Conservation (phyloP, 2,888 invertebrate genomes). For the Caenorhabditis wallacei region DNA sequence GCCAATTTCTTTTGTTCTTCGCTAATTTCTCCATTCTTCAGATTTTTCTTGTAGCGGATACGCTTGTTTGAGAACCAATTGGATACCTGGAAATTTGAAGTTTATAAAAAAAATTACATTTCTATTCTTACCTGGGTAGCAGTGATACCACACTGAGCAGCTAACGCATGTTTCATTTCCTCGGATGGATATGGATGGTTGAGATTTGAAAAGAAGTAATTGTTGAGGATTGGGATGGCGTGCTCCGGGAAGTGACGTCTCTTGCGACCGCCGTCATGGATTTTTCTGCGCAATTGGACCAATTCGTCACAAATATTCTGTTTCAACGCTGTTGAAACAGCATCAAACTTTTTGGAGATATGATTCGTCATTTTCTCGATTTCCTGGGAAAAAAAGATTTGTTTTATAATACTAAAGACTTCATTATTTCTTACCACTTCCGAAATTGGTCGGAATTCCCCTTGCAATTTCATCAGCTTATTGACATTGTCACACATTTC, state of each 20-base stretch:
- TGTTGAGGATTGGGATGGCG: constrained; percentile 98
- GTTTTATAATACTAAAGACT: neutral
- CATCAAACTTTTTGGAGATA: constrained; percentile 91
- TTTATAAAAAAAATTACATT: neutral
- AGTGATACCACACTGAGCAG: constrained; percentile 97
- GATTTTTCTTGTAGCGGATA: constrained; percentile 95
- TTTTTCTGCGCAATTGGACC: constrained; percentile 93
- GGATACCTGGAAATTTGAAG: constrained; percentile 88
- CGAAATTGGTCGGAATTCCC: constrained; percentile 96
- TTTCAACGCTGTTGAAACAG: constrained; percentile 89
- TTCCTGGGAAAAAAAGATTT: constrained; percentile 10
- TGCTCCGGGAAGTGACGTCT: constrained; percentile 99
- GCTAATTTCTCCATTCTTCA: constrained; percentile 33
- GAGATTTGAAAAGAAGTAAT: constrained; percentile 99
- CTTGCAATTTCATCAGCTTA: constrained; percentile 87
- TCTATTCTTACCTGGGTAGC: constrained; percentile 91
- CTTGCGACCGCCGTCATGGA: constrained; percentile 86
- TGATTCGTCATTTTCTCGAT: constrained; percentile 89
- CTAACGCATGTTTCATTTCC: constrained; percentile 98
- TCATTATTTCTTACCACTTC: constrained; percentile 88
- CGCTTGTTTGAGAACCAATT: constrained; percentile 99
- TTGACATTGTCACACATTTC: constrained; percentile 85
- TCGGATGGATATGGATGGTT: constrained; percentile 99
- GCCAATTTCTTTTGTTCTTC: neutral
- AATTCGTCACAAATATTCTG: constrained; percentile 99